Percentiles rank a stretch among this genome's conserved stretches.
phyloP scores from a whole-genome alignment of 2,797 vertebrate species.

The Rhynchotus rufescens region DNA sequence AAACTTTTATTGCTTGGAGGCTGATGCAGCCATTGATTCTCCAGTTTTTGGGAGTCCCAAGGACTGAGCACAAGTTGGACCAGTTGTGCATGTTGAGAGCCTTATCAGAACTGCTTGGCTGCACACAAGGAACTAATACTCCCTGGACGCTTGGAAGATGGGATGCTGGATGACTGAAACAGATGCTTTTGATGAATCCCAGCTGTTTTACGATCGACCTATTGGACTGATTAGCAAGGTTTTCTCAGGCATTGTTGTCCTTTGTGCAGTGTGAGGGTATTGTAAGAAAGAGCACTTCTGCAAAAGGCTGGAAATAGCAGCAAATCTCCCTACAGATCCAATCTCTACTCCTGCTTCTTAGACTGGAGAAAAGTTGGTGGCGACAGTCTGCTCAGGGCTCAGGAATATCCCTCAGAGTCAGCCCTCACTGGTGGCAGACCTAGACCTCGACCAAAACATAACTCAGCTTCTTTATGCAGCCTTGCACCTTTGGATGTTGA shows the following conservation, averaged over 20 bases:
- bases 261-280: neutral
- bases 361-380: neutral
- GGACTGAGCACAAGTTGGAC: neutral
- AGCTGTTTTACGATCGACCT: neutral
- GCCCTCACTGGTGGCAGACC: neutral
- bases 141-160: neutral
- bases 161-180: neutral
- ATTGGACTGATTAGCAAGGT: neutral
- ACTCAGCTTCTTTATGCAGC: neutral
- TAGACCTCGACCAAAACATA: neutral
- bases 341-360: neutral
- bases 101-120: neutral
- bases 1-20: neutral
- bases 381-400: neutral
- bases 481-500: neutral
- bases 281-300: neutral
- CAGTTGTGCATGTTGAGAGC: neutral
- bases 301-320: neutral
- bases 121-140: neutral
- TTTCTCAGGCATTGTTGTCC: neutral
- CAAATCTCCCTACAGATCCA: neutral
- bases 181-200: constrained; percentile 8
- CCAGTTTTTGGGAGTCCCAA: rapidly evolving
- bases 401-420: neutral
- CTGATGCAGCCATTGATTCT: neutral